Percentiles rank a stretch among this genome's conserved stretches.
Evolutionary conservation across 1,140 invertebrate genomes (phyloP).

Genomic region (Mycetomoellerius zeteki): DNA sequence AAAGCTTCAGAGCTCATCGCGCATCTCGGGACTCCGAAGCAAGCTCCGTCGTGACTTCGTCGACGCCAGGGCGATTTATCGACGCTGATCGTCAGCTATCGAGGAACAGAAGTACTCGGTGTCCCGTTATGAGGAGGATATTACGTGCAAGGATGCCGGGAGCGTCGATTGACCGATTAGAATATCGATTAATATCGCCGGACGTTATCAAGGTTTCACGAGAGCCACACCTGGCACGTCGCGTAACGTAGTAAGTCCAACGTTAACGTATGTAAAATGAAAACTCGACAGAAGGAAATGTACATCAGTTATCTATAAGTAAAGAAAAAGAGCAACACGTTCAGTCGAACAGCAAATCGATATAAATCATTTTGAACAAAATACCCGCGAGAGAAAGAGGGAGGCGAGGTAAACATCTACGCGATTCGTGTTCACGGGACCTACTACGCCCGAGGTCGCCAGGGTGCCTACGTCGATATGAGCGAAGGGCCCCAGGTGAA

Average conservation of each 20-base stretch:
- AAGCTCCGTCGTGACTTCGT: constrained; percentile 33
- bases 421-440: background rate
- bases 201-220: constrained; percentile 68
- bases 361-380: background rate
- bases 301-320: background rate
- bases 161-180: constrained; percentile 81
- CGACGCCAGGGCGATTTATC: constrained; percentile 63
- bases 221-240: constrained; percentile 56
- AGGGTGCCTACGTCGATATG: constrained; percentile 35
- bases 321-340: background rate
- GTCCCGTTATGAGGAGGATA: constrained; percentile 82
- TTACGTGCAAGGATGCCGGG: constrained; percentile 79
- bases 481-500: constrained; percentile 55
- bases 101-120: constrained; percentile 62
- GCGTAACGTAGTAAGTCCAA: constrained; percentile 45
- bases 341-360: background rate
- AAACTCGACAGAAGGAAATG: background rate
- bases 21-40: constrained; percentile 18
- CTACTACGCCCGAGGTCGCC: constrained; percentile 46
- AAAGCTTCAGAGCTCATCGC: constrained; percentile 31
- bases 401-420: constrained; percentile 6
- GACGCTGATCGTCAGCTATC: constrained; percentile 64
- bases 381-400: background rate
- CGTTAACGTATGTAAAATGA: background rate
- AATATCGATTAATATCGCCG: constrained; percentile 83